Evolutionary conservation across 1,140 invertebrate species (phyloP), one percentile per base, ranked within the genome.

Genomic region (Megalopta genalis): DNA sequence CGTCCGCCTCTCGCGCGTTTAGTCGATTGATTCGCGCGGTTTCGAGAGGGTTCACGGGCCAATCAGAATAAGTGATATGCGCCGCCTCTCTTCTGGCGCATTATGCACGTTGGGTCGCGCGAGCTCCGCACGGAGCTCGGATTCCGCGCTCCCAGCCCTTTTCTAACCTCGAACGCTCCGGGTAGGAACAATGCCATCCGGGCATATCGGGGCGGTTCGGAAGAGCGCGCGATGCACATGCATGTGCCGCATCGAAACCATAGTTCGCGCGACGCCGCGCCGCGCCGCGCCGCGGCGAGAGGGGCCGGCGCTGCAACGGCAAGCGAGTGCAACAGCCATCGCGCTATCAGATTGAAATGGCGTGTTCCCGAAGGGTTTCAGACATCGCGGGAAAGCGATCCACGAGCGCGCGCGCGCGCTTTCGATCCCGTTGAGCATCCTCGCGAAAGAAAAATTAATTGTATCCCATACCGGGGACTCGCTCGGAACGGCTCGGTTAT

Each of bases 311-410:
- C 85, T 88, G 86, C 73, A 81, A 82, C 80, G 37, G 86, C n/a
- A n/a, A n/a, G 84, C 85, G 85, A 77, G 46, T 83, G 83, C 86
- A 80, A 78, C 77, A 80, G 79, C 84, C 75, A 85, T 82, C 80
- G 76, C 74, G 84, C 87, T 88, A 88, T 89, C 87, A 85, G 89
- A 89, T 90, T 77, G 84, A 81, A 85, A 83, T 71, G 75, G 66
- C 63, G 72, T n/a, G n/a, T 76, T 85, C 84, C 73, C 77, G 52
- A 70, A 60, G 77, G 81, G 32, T 71, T 46, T 72, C 70, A 25
- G 62, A 74, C 77, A 71, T 83, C 77, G 63, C 74, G 81, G 77
- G 72, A 83, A 71, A 73, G 18, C 62, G 57, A 12, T 37, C 54
- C 69, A 62, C 42, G 69, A 57, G 49, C 66, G 66, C 63, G 2